These are phyloP conservation scores for Bellardia bayeri DNA, from an alignment of 2,888 invertebrate species.

Conservation along the genomic window DNA sequence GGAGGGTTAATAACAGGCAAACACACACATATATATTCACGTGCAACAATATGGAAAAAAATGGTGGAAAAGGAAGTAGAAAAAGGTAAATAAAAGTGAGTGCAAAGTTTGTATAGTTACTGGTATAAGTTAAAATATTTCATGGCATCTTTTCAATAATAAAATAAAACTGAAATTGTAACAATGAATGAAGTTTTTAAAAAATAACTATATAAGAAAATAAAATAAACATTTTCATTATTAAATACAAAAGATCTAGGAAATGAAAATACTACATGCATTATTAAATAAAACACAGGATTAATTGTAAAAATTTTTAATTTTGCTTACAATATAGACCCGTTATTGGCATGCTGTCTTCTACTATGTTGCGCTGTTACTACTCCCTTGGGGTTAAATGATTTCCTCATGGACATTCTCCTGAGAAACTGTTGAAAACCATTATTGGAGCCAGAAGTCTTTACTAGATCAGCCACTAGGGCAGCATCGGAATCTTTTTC, in stretches of 20 bases:
- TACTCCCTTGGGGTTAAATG: constrained; percentile 78
- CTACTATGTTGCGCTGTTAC: constrained; percentile 57
- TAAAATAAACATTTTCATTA: constrained; percentile 22
- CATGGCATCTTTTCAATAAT: constrained; percentile 37
- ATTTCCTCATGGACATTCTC: constrained; percentile 83
- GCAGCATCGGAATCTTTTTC: constrained; percentile 59
- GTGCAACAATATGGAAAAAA: neutral
- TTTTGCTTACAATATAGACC: constrained; percentile 82
- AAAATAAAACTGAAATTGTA: constrained; percentile 9
- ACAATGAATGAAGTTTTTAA: constrained; percentile 41
- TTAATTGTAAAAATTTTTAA: neutral
- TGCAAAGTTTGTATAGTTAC: constrained; percentile 41
- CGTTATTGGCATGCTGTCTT: constrained; percentile 79
- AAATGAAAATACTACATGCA: neutral
- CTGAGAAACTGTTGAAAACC: constrained; percentile 83
- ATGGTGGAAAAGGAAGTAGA: constrained; percentile 37
- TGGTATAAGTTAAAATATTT: constrained; percentile 54
- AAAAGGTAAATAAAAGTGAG: constrained; percentile 34
- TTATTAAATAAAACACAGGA: neutral
- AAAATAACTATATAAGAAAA: constrained; percentile 15
- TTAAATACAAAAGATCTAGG: neutral
- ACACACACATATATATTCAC: neutral
- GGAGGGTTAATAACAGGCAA: neutral
- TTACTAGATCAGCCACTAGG: constrained; percentile 59
- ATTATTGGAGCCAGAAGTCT: constrained; percentile 60